Evolutionary conservation across 1,140 invertebrate genomes (phyloP).

Genomic region (Diachasmimorpha longicaudata): DNA sequence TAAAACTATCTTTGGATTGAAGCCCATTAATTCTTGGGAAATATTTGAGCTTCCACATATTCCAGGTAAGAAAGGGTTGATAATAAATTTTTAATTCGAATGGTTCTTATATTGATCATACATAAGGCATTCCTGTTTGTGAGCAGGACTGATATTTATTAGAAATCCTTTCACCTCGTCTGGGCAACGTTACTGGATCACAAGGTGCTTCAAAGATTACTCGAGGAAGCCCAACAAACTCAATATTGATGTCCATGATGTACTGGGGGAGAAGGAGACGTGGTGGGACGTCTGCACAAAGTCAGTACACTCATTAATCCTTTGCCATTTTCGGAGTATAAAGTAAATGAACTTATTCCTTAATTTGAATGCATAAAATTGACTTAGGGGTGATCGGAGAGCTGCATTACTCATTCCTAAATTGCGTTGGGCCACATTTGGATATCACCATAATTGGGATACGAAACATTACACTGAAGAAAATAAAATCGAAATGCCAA

Average conservation of each 20-base stretch:
- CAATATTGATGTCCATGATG: constrained; percentile 73
- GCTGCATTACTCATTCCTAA: constrained; percentile 61
- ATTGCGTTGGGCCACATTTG: constrained; percentile 89
- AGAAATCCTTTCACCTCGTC: constrained; percentile 80
- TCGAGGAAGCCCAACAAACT: constrained; percentile 77
- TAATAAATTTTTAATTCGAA: background rate
- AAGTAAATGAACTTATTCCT: too few species aligned
- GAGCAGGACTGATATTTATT: constrained; percentile 77
- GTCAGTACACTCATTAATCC: constrained; percentile 35
- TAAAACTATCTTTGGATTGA: constrained; percentile 58
- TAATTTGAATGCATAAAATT: too few species aligned
- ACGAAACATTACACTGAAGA: constrained; percentile 83
- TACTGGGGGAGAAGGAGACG: constrained; percentile 53
- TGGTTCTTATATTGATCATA: constrained; percentile 1
- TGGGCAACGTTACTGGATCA: constrained; percentile 85
- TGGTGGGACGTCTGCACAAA: constrained; percentile 61
- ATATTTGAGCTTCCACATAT: constrained; percentile 64
- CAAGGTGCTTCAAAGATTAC: constrained; percentile 78
- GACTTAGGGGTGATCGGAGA: constrained; percentile 34
- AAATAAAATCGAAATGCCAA: constrained; percentile 72
- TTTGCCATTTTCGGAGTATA: too few species aligned
- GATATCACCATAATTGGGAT: constrained; percentile 96
- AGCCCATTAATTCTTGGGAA: constrained; percentile 64
- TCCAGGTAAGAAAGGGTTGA: constrained; percentile 57
- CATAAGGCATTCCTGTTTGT: constrained; percentile 11